These are phyloP conservation scores for Nannoperca australis DNA, from an alignment of 2,797 vertebrate species.

Conservation along the genomic window DNA sequence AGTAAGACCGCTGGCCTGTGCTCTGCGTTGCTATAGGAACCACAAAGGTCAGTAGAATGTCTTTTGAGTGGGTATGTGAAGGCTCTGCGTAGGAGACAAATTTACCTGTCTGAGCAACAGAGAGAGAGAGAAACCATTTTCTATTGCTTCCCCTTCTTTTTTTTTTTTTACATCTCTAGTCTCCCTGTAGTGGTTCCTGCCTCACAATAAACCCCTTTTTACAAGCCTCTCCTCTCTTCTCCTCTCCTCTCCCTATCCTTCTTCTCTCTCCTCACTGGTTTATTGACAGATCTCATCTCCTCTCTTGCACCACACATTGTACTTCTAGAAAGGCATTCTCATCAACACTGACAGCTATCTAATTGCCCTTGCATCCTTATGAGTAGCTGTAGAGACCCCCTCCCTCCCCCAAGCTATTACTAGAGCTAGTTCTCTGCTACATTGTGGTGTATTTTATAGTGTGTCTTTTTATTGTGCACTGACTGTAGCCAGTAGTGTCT, in stretches of 20 bases:
- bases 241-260: not conserved
- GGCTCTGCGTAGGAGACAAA: conserved; percentile 55
- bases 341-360: conserved; percentile 80
- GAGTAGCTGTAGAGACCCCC: conserved; percentile 57
- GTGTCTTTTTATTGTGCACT: conserved; percentile 55
- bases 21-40: conserved; percentile 75
- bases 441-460: conserved; percentile 54
- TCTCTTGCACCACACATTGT: conserved; percentile 63
- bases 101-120: conserved; percentile 60
- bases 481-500: conserved; percentile 52
- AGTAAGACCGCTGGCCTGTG: conserved; percentile 37
- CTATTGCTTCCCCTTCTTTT: not conserved
- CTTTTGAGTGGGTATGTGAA: conserved; percentile 58
- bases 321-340: conserved; percentile 60
- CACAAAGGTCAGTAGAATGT: conserved; percentile 63
- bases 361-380: conserved; percentile 81
- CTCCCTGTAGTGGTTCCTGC: conserved; percentile 9
- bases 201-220: conserved; percentile 7
- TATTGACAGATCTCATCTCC: conserved; percentile 75
- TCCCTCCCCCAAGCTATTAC: conserved; percentile 56
- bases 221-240: not conserved
- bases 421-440: conserved; percentile 43
- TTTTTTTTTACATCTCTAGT: conserved; percentile 6
- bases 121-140: conserved; percentile 39
- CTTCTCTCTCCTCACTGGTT: conserved; percentile 43